These are phyloP conservation scores for Leptoteleia sp. DNA, from an alignment of 1,140 invertebrate species.

Conservation along the genomic window DNA sequence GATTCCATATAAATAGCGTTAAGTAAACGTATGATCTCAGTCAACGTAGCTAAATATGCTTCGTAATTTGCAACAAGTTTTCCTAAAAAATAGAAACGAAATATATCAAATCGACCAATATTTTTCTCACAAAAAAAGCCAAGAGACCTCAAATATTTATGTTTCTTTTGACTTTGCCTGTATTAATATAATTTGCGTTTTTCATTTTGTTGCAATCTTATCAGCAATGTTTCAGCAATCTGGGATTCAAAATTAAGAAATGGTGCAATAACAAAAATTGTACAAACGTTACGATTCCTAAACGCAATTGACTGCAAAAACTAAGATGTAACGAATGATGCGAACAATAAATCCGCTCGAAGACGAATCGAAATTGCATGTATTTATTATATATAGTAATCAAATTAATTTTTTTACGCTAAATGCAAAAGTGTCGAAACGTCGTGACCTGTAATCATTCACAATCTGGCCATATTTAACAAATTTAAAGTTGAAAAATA, in stretches of 20 bases:
- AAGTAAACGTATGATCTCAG: conserved; percentile 28
- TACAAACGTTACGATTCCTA: conserved; percentile 20
- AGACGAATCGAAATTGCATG: conserved; percentile 39
- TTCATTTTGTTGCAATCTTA: neutral
- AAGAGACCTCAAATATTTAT: conserved; percentile 1
- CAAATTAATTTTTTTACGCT: conserved; percentile 42
- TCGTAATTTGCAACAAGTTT: conserved; percentile 30
- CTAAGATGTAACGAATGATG: conserved; percentile 18
- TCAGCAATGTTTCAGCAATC: neutral
- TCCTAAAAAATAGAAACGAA: conserved; percentile 5
- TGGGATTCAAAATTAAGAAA: conserved; percentile 4
- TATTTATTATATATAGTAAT: conserved; percentile 19
- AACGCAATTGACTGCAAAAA: conserved; percentile 8
- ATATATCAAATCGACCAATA: conserved; percentile 13
- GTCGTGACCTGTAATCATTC: conserved; percentile 63
- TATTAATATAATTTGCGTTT: neutral
- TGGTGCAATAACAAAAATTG: conserved; percentile 4
- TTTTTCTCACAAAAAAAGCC: conserved; percentile 11
- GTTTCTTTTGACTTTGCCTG: neutral
- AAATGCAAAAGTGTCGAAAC: conserved; percentile 41
- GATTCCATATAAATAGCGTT: conserved; percentile 9
- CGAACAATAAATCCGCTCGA: conserved; percentile 31
- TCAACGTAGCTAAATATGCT: conserved; percentile 30
- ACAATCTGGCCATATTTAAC: conserved; percentile 29
- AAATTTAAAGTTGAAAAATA: conserved; percentile 21